Conservation (phyloP, 2,797 vertebrate species). For the Cirrhinus molitorella region DNA sequence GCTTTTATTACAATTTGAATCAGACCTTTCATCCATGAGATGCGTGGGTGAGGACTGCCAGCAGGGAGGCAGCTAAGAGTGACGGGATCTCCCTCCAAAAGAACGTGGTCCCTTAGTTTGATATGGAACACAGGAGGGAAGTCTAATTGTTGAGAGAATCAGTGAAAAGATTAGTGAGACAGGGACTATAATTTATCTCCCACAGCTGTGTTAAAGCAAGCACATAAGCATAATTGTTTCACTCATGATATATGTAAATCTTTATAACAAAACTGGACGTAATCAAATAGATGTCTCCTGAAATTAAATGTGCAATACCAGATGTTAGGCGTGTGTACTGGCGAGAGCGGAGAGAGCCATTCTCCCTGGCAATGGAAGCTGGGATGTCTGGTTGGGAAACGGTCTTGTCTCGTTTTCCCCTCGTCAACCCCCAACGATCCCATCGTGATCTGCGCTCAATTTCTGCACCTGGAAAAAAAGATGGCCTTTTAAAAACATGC, state of each 20-base stretch:
- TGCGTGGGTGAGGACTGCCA: conserved; percentile 90
- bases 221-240: neutral
- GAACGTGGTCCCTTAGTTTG: conserved; percentile 95
- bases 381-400: conserved; percentile 92
- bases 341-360: conserved; percentile 77
- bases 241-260: conserved; percentile 18
- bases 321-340: conserved; percentile 88
- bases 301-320: conserved; percentile 74
- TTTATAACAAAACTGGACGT: neutral
- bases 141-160: conserved; percentile 75
- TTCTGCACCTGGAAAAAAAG: conserved; percentile 69
- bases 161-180: conserved; percentile 17
- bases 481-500: neutral
- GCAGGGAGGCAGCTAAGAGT: conserved; percentile 97
- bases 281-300: conserved; percentile 9
- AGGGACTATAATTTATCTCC: conserved; percentile 12
- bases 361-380: conserved; percentile 84
- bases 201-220: conserved; percentile 5
- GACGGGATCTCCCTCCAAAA: conserved; percentile 94
- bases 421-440: conserved; percentile 93
- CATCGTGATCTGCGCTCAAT: conserved; percentile 86
- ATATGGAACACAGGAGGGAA: conserved; percentile 97
- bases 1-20: conserved; percentile 5
- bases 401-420: conserved; percentile 87
- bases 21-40: conserved; percentile 95